Conservation (phyloP, 2,113 vertebrate species). For the Pipa parva region DNA sequence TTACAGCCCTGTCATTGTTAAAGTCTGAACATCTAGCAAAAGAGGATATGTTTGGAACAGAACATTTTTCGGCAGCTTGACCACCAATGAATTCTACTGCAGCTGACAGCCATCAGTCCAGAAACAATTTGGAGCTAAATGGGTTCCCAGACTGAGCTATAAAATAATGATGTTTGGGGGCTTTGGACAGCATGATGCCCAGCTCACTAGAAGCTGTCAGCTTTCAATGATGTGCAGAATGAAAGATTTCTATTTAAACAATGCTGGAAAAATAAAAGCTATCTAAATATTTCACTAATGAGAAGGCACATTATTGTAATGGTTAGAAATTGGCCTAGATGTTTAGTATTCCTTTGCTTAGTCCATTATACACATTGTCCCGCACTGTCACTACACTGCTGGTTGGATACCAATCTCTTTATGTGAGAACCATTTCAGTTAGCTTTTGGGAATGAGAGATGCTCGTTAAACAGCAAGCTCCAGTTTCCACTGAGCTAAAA, state of each 20-base stretch:
- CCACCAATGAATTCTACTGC: no score
- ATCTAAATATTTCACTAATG: background rate
- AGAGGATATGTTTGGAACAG: no score
- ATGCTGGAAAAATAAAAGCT: background rate
- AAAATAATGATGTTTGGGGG: no score
- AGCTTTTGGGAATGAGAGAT: background rate
- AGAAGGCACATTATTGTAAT: background rate
- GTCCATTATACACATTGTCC: conserved; percentile 9
- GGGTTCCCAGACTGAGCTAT: no score
- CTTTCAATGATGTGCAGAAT: background rate
- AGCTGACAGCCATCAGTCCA: no score
- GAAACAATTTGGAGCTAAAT: no score
- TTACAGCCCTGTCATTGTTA: no score
- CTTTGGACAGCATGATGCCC: background rate
- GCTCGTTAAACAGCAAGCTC: conserved; percentile 30
- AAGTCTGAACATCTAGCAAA: no score
- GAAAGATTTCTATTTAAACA: background rate
- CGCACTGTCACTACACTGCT: background rate
- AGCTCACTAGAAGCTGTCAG: background rate
- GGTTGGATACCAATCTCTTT: conserved; percentile 29
- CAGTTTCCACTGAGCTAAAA: conserved; percentile 1
- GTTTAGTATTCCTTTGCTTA: background rate
- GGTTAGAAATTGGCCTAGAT: background rate
- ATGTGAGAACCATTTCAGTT: conserved; percentile 21
- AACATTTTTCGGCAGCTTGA: no score